Evolutionary conservation across 1,140 invertebrate species (phyloP), one percentile per base, ranked within the genome.

Genomic region (Rhysida immarginata): DNA sequence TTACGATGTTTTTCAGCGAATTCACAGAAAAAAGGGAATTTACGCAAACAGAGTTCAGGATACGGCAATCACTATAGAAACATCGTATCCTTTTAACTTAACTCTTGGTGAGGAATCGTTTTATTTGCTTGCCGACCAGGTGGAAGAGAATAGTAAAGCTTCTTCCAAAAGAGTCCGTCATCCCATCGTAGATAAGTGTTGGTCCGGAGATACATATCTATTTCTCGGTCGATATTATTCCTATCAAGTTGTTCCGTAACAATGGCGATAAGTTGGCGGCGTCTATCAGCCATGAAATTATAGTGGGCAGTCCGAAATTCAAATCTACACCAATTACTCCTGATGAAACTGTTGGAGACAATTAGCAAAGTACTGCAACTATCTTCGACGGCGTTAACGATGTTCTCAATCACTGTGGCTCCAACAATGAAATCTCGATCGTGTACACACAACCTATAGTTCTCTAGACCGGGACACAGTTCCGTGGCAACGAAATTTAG

Each of bases 271-370:
- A 46, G 35, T 14, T 42, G 23, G 20, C 53, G 20, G 3, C 26
- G 21, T 24, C 25, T 25, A 16, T 35, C 23, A 18, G 41, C 26
- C 25, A 60, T 42, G 8, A 49, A 57, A 16, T 44, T 14, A 35
- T 60, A 49, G 42, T 59, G 59, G 49, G 58, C 59, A 35, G 53
- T 55, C 23, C 50, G 58, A 24, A 60, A 46, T 26, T 60, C 59
- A 26, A 43, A 60, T 20, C 59, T 26, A 25, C 53, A 29, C 59
- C 59, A 60, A 23, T 56, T 53, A 26, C n/a, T 46, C 13, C 21
- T 43, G 24, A 56, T 13, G 21, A 60, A 60, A 27, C 53, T n/a
- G 14, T 56, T 43, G 20, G 42, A 26, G 2, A 60, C 14, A 18
- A 60, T 44, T n/a, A 60, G n/a, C n/a, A n/a, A n/a, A n/a, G n/a